Evolutionary conservation across 2,113 vertebrate species (phyloP), one percentile per base, ranked within the genome.

Genomic region (Pituophis catenifer): DNA sequence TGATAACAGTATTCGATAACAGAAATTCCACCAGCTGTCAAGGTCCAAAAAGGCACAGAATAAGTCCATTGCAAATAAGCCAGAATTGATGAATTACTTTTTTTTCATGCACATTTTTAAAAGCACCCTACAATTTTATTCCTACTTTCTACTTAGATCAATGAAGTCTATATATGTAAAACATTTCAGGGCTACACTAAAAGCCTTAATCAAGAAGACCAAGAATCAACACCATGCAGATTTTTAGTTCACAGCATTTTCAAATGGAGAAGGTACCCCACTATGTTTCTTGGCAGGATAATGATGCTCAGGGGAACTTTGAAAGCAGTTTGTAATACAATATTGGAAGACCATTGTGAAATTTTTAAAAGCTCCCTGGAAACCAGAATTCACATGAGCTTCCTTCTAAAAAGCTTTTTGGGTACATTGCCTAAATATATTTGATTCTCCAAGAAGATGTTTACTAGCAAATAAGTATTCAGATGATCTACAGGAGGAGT

Each of bases 41-140:
- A n/a, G 26, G 8, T 62, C 57, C 91, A 48, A 38, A 87, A 90
- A 62, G 29, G 48, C 8, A 54, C n/a, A 21, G 33, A 86, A 93
- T 88, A 89, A 21, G 94, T 96, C 94, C 92, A 89, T 90, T 92
- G 44, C 57, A 85, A 11, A 38, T 38, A 87, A 52, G 44, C 44
- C 38, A 91, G 54, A 15, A 23, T 50, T 91, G 19, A 12, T 75
- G 19, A 89, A 11, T 38, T 53, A 54, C 12, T 19, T 26, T 48
- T 48, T 11, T 38, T 65, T 29, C 12, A 29, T 48, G 9, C 10
- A 24, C 44, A 65, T 90, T 65, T 65, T 65, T 65, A n/a, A 65
- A 90, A 59, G 15, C 13, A 65, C 59, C 17, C 58, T 86, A 53
- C 33, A 57, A 38, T 50, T 38, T 65, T 65, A 50, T 59, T 50